phyloP scores from a whole-genome alignment of 2,888 invertebrate species.

The Lycaena phlaeas region DNA sequence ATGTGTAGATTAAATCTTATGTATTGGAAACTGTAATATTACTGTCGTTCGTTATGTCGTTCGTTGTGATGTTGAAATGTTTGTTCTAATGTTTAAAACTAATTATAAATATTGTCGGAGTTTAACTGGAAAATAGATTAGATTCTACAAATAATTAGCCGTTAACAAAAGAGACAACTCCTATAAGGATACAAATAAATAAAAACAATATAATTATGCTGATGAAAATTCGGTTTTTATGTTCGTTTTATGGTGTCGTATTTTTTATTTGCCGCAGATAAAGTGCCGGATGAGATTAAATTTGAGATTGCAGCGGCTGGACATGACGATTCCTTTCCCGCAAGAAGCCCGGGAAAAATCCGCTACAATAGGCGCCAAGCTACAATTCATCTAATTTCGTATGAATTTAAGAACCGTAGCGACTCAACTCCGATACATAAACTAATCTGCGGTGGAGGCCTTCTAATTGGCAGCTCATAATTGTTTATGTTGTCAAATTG shows the following conservation, averaged over 20 bases:
- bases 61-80: no score
- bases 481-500: no score
- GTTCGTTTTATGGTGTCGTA: slow-evolving; percentile 4
- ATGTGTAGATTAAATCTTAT: no score
- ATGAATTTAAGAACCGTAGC: no score
- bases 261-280: slow-evolving; percentile 6
- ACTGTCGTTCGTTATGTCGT: no score
- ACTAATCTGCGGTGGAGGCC: not conserved
- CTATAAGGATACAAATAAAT: not conserved
- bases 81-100: no score
- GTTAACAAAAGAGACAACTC: no score
- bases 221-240: slow-evolving; percentile 5
- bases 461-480: not conserved
- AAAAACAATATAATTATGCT: slow-evolving; percentile 1
- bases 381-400: not conserved
- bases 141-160: no score
- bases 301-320: slow-evolving; percentile 1
- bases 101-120: no score
- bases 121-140: no score
- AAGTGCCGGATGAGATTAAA: slow-evolving; percentile 6
- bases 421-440: not conserved
- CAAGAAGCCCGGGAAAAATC: not conserved
- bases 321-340: not conserved
- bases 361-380: no score
- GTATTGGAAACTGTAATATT: no score